Conservation (phyloP, 2,888 invertebrate species). For the Pollenia labialis region DNA sequence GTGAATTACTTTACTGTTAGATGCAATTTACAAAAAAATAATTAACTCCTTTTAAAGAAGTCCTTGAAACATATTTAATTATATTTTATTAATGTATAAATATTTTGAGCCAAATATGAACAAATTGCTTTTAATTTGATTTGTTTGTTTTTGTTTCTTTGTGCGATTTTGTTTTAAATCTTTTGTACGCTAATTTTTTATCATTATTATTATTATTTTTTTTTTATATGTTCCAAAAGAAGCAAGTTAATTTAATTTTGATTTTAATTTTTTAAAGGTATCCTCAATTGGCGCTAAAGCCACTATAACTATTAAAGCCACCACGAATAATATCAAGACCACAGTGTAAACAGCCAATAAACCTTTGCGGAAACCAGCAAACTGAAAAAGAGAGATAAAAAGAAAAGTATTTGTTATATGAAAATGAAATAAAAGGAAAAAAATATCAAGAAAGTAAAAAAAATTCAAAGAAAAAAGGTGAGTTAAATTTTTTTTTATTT, state of each 20-base stretch:
- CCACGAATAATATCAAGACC: constrained; percentile 88
- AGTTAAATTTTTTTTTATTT: not conserved
- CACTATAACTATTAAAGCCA: constrained; percentile 90
- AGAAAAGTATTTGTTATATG: not conserved
- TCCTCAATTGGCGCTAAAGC: constrained; percentile 90
- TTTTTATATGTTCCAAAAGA: constrained; percentile 36
- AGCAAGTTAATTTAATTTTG: constrained; percentile 66
- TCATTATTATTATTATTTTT: constrained; percentile 31
- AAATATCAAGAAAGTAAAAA: constrained; percentile 3
- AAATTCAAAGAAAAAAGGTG: not conserved
- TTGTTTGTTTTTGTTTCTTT: constrained; percentile 14
- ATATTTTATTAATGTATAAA: constrained; percentile 30
- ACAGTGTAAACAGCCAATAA: constrained; percentile 91
- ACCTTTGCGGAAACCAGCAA: constrained; percentile 90
- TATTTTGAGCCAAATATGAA: constrained; percentile 56
- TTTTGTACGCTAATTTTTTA: constrained; percentile 43
- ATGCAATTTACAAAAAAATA: constrained; percentile 22
- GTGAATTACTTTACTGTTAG: not conserved
- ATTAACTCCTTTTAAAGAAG: constrained; percentile 52
- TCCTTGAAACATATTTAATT: constrained; percentile 18
- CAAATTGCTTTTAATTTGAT: not conserved
- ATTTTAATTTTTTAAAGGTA: constrained; percentile 83
- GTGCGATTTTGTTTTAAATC: constrained; percentile 13
- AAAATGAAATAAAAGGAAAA: constrained; percentile 61
- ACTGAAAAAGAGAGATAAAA: constrained; percentile 85